These are phyloP conservation scores for Myxocyprinus asiaticus DNA, from an alignment of 2,113 vertebrate species.

Conservation along the genomic window DNA sequence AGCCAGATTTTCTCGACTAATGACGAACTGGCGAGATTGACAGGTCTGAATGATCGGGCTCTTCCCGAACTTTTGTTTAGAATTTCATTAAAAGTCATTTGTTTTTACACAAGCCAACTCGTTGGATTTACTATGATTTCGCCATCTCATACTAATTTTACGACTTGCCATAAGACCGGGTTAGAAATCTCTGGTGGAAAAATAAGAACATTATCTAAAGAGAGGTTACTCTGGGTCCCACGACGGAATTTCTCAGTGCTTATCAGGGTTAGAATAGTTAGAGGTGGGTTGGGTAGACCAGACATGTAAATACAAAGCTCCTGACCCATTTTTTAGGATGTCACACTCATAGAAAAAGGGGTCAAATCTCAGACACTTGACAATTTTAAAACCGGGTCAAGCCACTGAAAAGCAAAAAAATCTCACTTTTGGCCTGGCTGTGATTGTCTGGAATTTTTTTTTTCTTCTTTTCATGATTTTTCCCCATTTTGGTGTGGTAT, in stretches of 20 bases:
- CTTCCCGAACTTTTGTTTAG: too few relatives aligned
- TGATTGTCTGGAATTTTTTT: neutral
- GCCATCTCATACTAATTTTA: too few relatives aligned
- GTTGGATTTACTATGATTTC: too few relatives aligned
- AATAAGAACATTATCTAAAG: conserved; percentile 22
- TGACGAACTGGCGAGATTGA: too few relatives aligned
- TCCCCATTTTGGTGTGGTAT: neutral
- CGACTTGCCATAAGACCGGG: too few relatives aligned
- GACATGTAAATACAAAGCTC: conserved; percentile 3
- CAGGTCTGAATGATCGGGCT: too few relatives aligned
- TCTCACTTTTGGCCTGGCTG: neutral
- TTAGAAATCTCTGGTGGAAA: conserved; percentile 2
- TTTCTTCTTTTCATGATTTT: neutral
- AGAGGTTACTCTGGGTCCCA: neutral
- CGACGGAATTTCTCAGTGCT: neutral
- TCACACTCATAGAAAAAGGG: conserved; percentile 5
- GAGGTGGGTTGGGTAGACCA: conserved; percentile 16
- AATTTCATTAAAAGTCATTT: too few relatives aligned
- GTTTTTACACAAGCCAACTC: too few relatives aligned
- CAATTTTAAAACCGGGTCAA: conserved; percentile 22
- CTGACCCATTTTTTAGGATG: conserved; percentile 25
- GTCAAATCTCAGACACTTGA: conserved; percentile 21
- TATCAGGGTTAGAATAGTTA: neutral
- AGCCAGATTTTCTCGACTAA: too few relatives aligned
- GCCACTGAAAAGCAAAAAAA: neutral